Base-by-base conservation (phyloP, 2,113 vertebrate species). In the Sarotherodon lohbergeri region DNA sequence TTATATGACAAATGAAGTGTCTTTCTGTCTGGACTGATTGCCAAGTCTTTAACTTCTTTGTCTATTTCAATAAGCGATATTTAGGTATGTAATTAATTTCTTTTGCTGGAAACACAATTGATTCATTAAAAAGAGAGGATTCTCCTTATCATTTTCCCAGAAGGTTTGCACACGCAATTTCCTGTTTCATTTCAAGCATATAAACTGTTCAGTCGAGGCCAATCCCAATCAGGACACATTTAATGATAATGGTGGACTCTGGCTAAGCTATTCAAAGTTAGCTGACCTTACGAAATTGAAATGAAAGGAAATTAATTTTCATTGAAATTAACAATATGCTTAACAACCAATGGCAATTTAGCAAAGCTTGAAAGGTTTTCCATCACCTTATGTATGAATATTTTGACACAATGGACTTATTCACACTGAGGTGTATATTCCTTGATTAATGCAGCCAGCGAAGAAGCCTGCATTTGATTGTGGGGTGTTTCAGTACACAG, bases 31-130 rank as follows among this genome's bases (percentile, higher is more conserved):
- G 89, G n/a, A 89, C 88, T 94, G 93, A 96, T 95, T 96, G 92
- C 91, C 55, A 81, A 88, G 89, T 93, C 90, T 95, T 96, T 92
- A 94, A 96, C 93, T 95, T 92, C 93, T 95, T 95, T 96, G 92
- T 93, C 94, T 91, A 86, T 95, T 96, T 95, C 90, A 96, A 95
- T 93, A 92, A 90, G 91, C 82, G 90, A 96, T 95, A 96, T 97
- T 96, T 96, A 96, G 94, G 91, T 94, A 86, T 89, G 80, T 96
- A 95, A 97, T 97, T 96, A 94, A 96, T 96, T 96, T 96, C 80
- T 95, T 95, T 96, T 89, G 86, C 94, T 92, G 68, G 86, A 91
- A 92, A 95, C 95, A 96, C 95, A 96, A 96, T 96, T 96, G 95
- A 96, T 96, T 97, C 94, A 96, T 96, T 96, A 94, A 95, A 97